These are phyloP conservation scores for Acrocephalus arundinaceus DNA, from an alignment of 2,113 vertebrate genomes.

Conservation along the genomic window DNA sequence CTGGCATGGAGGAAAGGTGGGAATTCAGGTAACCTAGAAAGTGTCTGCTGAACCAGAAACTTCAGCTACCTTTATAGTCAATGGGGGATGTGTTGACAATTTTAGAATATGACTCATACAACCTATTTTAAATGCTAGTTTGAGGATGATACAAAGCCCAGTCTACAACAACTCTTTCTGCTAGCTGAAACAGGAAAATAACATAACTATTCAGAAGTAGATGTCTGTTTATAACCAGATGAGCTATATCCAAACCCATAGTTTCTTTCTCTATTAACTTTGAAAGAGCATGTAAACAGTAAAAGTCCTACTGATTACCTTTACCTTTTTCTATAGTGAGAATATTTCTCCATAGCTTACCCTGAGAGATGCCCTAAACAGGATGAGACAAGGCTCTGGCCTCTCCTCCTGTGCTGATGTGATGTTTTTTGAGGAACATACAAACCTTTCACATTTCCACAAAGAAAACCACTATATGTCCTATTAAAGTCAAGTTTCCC, in stretches of 20 bases:
- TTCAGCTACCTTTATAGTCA: background rate
- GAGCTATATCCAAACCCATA: background rate
- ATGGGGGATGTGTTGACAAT: background rate
- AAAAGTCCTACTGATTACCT: background rate
- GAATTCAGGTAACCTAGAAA: background rate
- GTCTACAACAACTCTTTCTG: background rate
- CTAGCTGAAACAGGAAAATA: background rate
- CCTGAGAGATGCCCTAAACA: background rate
- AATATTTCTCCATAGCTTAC: background rate
- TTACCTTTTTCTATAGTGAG: background rate
- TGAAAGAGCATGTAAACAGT: background rate
- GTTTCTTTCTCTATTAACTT: background rate
- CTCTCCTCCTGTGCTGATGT: fast-evolving
- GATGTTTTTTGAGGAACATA: background rate
- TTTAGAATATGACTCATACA: background rate
- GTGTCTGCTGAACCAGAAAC: background rate
- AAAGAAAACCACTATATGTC: background rate
- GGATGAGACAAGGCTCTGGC: background rate
- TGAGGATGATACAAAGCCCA: background rate
- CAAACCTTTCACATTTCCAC: background rate
- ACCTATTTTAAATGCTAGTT: background rate
- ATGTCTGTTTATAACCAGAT: background rate
- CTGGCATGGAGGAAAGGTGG: background rate
- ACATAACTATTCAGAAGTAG: background rate
- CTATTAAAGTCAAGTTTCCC: background rate